These are phyloP conservation scores for Coenonympha arcania DNA, from an alignment of 2,888 invertebrate species.

Conservation along the genomic window DNA sequence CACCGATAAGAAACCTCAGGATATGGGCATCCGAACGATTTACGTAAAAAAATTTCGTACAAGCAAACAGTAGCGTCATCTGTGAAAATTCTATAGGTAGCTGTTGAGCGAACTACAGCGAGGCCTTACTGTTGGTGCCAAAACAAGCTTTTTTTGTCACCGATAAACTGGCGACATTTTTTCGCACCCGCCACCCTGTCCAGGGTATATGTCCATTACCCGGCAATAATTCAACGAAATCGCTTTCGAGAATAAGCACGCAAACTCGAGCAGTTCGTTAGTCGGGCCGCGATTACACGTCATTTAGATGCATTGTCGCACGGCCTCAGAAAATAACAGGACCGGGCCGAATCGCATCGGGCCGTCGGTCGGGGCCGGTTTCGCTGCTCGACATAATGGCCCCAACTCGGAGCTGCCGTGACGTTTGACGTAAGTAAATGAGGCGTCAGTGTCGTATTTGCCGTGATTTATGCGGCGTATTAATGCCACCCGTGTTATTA, in stretches of 20 bases:
- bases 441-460: constrained; percentile 32
- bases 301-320: constrained; percentile 66
- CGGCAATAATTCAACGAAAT: background rate
- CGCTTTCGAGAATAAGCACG: background rate
- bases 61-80: too few species aligned
- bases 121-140: too few species aligned
- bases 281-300: constrained; percentile 59
- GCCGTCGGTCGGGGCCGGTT: constrained; percentile 36
- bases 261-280: constrained; percentile 49
- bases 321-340: constrained; percentile 54
- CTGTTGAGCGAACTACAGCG: too few species aligned
- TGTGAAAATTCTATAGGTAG: too few species aligned
- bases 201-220: too few species aligned
- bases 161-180: too few species aligned
- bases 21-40: too few species aligned
- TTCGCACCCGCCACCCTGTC: too few species aligned
- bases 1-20: too few species aligned
- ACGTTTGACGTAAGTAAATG: constrained; percentile 35
- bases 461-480: constrained; percentile 21
- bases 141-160: too few species aligned
- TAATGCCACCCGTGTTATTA: constrained; percentile 16
- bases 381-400: constrained; percentile 38
- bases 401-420: constrained; percentile 31
- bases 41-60: too few species aligned
- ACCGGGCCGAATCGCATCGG: constrained; percentile 35